phyloP scores from a whole-genome alignment of 2,888 invertebrate species.

The Drepanosiphum platanoidis region DNA sequence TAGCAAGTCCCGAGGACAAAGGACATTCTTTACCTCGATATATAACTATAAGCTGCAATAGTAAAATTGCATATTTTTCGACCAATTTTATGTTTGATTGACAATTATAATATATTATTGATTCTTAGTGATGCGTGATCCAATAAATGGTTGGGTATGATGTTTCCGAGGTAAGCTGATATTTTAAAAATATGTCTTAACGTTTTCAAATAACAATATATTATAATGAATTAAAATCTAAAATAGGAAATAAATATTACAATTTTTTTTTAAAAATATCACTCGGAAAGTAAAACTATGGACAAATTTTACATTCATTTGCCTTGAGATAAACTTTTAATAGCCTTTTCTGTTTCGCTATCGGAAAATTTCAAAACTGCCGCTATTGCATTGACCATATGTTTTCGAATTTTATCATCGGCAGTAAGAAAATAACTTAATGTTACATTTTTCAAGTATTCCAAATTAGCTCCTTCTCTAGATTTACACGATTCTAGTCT shows the following conservation, averaged over 20 bases:
- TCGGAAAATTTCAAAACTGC: constrained; percentile 84
- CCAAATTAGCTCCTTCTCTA: constrained; percentile 85
- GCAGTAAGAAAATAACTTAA: constrained; percentile 80
- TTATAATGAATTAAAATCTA: too few species aligned
- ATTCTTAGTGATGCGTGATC: too few species aligned
- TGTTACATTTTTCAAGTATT: constrained; percentile 91
- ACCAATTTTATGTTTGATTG: too few species aligned
- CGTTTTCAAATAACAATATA: too few species aligned
- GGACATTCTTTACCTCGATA: too few species aligned
- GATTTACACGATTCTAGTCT: constrained; percentile 79
- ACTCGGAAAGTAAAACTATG: constrained; percentile 22
- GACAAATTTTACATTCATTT: constrained; percentile 20
- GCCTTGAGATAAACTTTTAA: constrained; percentile 55
- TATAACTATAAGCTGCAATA: too few species aligned
- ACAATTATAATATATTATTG: too few species aligned
- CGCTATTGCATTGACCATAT: constrained; percentile 90
- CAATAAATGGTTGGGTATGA: too few species aligned
- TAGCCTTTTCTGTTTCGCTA: constrained; percentile 69
- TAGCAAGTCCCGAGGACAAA: too few species aligned
- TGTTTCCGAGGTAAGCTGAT: too few species aligned
- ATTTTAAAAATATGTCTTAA: too few species aligned
- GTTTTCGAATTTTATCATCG: constrained; percentile 76
- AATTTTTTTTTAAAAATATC: not conserved
- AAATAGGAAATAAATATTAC: not conserved
- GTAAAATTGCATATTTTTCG: too few species aligned